These are phyloP conservation scores for Bombus confusus DNA, from an alignment of 1,140 invertebrate genomes.

Conservation along the genomic window DNA sequence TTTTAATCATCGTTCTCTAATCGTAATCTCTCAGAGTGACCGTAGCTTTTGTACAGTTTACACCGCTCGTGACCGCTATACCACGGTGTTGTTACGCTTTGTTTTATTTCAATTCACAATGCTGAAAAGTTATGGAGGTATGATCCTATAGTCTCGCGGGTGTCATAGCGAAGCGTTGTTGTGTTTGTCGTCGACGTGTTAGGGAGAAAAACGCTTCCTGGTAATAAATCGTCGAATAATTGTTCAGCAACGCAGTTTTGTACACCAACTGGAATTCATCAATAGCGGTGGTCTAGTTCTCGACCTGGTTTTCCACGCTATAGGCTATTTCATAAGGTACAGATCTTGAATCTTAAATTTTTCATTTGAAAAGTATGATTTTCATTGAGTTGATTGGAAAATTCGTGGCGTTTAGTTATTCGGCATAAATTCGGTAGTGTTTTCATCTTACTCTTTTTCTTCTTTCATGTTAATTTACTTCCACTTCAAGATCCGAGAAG, in stretches of 20 bases:
- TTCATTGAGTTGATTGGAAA: too few species aligned
- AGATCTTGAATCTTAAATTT: not conserved
- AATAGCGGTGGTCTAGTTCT: too few species aligned
- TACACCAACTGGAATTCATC: not conserved
- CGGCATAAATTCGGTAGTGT: too few species aligned
- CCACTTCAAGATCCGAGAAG: not conserved
- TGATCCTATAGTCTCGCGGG: constrained; percentile 8
- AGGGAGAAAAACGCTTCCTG: not conserved
- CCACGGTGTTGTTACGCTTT: not conserved
- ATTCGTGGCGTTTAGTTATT: too few species aligned
- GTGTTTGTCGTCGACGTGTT: not conserved
- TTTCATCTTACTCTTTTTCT: not conserved
- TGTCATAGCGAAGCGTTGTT: not conserved
- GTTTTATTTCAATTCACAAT: constrained; percentile 7
- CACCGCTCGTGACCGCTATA: not conserved
- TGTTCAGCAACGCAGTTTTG: not conserved
- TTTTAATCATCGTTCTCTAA: not conserved
- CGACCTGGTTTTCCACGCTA: not conserved
- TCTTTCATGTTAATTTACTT: not conserved
- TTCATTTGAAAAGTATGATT: too few species aligned
- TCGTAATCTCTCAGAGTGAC: not conserved
- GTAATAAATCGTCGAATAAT: constrained; percentile 33
- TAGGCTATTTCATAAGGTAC: not conserved
- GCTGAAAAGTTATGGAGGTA: not conserved
- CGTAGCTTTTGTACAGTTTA: constrained; percentile 4